Conservation (phyloP, 2,888 invertebrate genomes). For the Smittia aterrima region DNA sequence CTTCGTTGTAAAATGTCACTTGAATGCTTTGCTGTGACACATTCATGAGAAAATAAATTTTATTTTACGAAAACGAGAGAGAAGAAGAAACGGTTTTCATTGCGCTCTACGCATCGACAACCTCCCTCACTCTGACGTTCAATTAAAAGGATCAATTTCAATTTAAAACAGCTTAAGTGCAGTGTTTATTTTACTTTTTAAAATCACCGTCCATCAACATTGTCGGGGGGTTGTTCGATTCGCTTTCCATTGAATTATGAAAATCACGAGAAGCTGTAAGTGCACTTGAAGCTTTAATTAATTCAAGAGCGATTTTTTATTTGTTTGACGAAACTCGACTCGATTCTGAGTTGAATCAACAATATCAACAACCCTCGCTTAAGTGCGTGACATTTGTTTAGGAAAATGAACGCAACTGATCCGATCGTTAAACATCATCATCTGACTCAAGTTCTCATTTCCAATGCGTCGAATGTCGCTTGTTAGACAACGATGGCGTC, state of each 20-base stretch:
- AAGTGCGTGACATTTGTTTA: constrained; percentile 15
- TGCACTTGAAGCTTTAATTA: constrained; percentile 37
- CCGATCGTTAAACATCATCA: neutral
- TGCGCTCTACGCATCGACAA: no score
- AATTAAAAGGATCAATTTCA: constrained; percentile 33
- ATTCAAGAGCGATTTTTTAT: neutral
- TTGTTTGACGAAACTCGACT: neutral
- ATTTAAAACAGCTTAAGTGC: neutral
- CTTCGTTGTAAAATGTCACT: constrained; percentile 26
- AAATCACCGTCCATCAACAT: neutral
- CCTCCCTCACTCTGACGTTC: neutral
- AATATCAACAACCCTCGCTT: constrained; percentile 13
- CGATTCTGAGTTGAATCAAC: neutral
- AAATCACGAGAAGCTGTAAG: neutral
- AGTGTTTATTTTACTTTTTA: constrained; percentile 1
- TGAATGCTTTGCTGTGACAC: constrained; percentile 5
- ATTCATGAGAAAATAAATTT: neutral
- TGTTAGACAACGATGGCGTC: constrained; percentile 15
- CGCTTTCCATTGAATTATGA: neutral
- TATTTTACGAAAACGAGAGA: neutral
- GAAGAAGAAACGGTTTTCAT: neutral
- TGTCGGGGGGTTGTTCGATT: neutral
- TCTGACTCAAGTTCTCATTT: neutral
- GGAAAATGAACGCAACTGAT: constrained; percentile 5
- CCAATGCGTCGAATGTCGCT: constrained; percentile 6